These are phyloP conservation scores for Betta splendens DNA, from an alignment of 2,797 vertebrate species.

Conservation along the genomic window DNA sequence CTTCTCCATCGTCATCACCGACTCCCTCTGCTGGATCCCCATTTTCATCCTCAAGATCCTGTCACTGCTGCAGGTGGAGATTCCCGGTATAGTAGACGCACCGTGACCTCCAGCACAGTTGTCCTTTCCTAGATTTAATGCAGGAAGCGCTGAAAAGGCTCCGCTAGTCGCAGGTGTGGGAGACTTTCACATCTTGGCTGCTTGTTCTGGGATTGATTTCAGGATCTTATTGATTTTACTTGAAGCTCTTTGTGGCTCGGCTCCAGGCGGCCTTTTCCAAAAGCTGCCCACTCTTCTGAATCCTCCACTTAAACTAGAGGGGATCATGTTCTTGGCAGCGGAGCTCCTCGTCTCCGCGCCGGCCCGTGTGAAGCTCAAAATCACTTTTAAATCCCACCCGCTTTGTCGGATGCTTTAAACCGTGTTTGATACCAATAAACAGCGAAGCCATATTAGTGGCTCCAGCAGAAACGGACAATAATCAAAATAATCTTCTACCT, in stretches of 20 bases:
- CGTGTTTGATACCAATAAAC: not conserved
- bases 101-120: conserved; percentile 1
- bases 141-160: not conserved
- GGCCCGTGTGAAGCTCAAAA: not conserved
- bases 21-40: conserved; percentile 98
- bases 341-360: not conserved
- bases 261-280: not conserved
- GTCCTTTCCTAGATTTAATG: not conserved
- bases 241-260: not conserved
- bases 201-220: not conserved
- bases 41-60: conserved; percentile 97
- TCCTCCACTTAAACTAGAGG: not conserved
- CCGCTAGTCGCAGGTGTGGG: not conserved
- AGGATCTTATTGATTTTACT: not conserved
- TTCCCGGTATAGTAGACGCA: conserved; percentile 87
- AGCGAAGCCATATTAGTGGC: not conserved
- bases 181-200: not conserved
- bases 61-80: conserved; percentile 94
- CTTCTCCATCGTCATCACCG: conserved; percentile 97
- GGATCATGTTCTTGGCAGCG: not conserved
- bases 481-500: not conserved
- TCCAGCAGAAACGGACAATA: not conserved
- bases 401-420: not conserved
- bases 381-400: not conserved
- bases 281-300: not conserved